Conservation (phyloP, 2,888 invertebrate species). For the Volucella inflata region DNA sequence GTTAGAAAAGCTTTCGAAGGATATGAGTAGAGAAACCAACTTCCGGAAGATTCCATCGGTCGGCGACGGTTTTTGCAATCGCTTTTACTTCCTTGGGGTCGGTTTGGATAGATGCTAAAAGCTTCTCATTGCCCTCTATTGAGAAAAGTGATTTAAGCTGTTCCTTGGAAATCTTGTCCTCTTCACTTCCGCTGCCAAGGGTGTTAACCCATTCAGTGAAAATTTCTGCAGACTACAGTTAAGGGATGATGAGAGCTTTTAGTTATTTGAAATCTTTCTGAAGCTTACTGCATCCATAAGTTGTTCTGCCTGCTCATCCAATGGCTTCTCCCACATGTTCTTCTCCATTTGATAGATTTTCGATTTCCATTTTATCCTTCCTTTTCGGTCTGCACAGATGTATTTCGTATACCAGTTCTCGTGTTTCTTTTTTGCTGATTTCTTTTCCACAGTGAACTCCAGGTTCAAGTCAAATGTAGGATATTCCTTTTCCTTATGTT, state of each 20-base stretch:
- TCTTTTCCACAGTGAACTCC: slow-evolving; percentile 78
- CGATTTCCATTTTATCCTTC: slow-evolving; percentile 82
- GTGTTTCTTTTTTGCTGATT: slow-evolving; percentile 74
- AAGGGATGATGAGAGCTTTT: neutral
- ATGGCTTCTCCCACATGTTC: slow-evolving; percentile 78
- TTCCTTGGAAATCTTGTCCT: slow-evolving; percentile 80
- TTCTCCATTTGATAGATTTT: slow-evolving; percentile 80
- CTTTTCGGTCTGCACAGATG: slow-evolving; percentile 78
- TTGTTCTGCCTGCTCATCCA: slow-evolving; percentile 83
- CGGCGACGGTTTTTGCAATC: slow-evolving; percentile 82
- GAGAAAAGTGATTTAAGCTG: slow-evolving; percentile 82
- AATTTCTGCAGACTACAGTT: slow-evolving; percentile 80
- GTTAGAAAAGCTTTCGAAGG: neutral
- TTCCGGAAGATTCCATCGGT: slow-evolving; percentile 81
- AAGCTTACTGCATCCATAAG: slow-evolving; percentile 82
- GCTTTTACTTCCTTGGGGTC: slow-evolving; percentile 82
- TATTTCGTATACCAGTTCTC: slow-evolving; percentile 81
- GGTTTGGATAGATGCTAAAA: slow-evolving; percentile 81
- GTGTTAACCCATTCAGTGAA: slow-evolving; percentile 82
- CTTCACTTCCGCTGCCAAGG: slow-evolving; percentile 79
- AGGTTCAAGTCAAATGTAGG: slow-evolving; percentile 79
- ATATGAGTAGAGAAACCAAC: slow-evolving; percentile 75
- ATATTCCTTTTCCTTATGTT: slow-evolving; percentile 80
- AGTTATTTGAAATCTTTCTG: neutral
- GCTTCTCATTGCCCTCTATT: slow-evolving; percentile 81